These are phyloP conservation scores for Galeopterus variegatus DNA, from an alignment of 2,113 vertebrate genomes.

Conservation along the genomic window DNA sequence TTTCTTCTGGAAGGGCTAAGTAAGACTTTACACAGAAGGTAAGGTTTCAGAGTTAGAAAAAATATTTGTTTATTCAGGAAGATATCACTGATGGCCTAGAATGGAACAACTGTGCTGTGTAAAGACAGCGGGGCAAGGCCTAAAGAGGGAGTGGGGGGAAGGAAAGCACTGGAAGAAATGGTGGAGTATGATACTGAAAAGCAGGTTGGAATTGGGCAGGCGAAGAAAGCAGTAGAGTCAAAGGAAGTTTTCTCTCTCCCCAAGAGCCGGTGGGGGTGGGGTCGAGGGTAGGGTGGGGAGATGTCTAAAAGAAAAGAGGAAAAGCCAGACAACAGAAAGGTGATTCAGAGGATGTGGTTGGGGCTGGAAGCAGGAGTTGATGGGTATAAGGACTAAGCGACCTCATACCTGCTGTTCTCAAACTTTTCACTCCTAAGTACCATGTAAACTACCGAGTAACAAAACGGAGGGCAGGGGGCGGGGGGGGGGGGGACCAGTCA, in stretches of 20 bases:
- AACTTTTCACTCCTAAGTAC: slow-evolving; percentile 9
- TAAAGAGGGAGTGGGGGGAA: neutral
- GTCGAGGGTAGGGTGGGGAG: accelerated
- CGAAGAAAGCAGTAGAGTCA: neutral
- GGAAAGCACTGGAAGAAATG: neutral
- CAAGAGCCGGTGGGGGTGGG: neutral
- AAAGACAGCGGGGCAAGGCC: neutral
- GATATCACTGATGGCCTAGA: neutral
- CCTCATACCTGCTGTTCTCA: neutral
- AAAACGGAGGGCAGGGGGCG: neutral
- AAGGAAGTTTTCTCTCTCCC: neutral
- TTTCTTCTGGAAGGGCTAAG: neutral
- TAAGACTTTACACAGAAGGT: neutral
- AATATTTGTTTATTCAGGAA: neutral
- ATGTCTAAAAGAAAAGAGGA: neutral
- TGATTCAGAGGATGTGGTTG: neutral
- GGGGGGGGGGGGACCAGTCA: neutral
- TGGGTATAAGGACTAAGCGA: neutral
- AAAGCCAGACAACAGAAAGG: neutral
- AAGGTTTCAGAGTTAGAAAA: neutral
- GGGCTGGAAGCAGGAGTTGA: neutral
- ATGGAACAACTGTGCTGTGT: neutral
- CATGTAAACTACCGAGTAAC: neutral
- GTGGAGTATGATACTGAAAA: neutral
- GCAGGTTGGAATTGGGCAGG: neutral